phyloP scores from a whole-genome alignment of 2,888 invertebrate species.

The Sericinus montela region DNA sequence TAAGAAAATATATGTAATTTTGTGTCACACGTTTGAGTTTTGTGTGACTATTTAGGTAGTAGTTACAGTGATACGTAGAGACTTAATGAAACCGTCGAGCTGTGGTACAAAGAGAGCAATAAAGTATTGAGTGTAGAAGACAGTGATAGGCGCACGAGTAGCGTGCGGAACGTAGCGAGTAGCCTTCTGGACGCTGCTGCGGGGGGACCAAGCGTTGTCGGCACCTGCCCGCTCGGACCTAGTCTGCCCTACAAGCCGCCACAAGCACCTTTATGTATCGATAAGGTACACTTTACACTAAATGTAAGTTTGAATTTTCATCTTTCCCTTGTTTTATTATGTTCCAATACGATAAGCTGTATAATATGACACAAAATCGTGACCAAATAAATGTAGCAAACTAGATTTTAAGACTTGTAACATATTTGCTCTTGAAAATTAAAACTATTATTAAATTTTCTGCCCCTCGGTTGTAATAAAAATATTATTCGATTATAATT shows the following conservation, averaged over 20 bases:
- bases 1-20: constrained; percentile 37
- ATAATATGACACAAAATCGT: constrained; percentile 1
- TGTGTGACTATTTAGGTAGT: constrained; percentile 53
- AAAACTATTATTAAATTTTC: no score
- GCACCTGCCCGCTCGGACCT: constrained; percentile 8
- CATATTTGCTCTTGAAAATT: no score
- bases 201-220: constrained; percentile 25
- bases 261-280: constrained; percentile 21
- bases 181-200: constrained; percentile 20
- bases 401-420: no score
- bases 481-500: no score
- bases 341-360: background rate
- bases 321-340: background rate
- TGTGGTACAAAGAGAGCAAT: constrained; percentile 76
- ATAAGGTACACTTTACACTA: background rate
- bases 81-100: constrained; percentile 76
- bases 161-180: constrained; percentile 46
- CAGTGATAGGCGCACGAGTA: constrained; percentile 53
- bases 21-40: constrained; percentile 43
- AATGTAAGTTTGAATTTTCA: background rate
- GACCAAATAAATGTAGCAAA: constrained; percentile 7
- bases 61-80: constrained; percentile 75
- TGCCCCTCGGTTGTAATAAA: no score
- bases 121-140: constrained; percentile 47
- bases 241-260: background rate